Conservation (phyloP, 2,113 vertebrate species). For the Osmerus mordax region DNA sequence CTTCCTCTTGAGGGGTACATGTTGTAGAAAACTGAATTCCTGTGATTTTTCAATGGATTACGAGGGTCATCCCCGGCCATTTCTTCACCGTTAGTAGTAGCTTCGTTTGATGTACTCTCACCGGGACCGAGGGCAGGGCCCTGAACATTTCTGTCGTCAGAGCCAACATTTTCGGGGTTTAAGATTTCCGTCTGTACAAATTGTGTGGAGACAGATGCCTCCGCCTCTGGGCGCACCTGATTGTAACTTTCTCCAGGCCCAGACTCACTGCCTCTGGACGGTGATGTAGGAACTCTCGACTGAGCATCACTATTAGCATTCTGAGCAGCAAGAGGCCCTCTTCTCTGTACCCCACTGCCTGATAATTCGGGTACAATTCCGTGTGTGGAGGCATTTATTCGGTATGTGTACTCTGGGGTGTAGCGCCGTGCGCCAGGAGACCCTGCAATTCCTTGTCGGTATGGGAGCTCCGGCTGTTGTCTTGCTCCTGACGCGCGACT, state of each 20-base stretch:
- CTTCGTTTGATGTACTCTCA: slow-evolving; percentile 29
- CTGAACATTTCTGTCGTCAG: slow-evolving; percentile 16
- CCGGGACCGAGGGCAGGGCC: slow-evolving; percentile 4
- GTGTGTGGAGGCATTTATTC: slow-evolving; percentile 23
- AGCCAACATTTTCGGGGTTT: background rate
- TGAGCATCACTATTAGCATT: slow-evolving; percentile 5
- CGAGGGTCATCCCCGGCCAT: slow-evolving; percentile 71
- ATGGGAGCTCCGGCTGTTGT: slow-evolving; percentile 22
- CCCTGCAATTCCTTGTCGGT: slow-evolving; percentile 21
- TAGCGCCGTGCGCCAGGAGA: slow-evolving; percentile 33
- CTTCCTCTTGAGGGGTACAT: slow-evolving; percentile 56
- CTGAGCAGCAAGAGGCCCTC: background rate
- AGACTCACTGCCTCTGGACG: slow-evolving; percentile 9
- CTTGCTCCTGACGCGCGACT: slow-evolving; percentile 48
- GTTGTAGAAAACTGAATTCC: slow-evolving; percentile 75
- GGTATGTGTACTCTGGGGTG: slow-evolving; percentile 4
- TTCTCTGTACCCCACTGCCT: slow-evolving; percentile 20
- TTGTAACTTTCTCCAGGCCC: slow-evolving; percentile 19
- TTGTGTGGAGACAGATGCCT: slow-evolving; percentile 31
- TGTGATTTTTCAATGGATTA: slow-evolving; percentile 61
- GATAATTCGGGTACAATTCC: slow-evolving; percentile 15
- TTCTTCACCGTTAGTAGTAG: slow-evolving; percentile 27
- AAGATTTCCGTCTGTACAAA: slow-evolving; percentile 25
- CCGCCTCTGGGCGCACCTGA: slow-evolving; percentile 30
- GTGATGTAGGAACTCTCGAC: background rate